Evolutionary conservation across 2,888 invertebrate species (phyloP), one percentile per base, ranked within the genome.

Genomic region (Scrobipalpa atriplicella): DNA sequence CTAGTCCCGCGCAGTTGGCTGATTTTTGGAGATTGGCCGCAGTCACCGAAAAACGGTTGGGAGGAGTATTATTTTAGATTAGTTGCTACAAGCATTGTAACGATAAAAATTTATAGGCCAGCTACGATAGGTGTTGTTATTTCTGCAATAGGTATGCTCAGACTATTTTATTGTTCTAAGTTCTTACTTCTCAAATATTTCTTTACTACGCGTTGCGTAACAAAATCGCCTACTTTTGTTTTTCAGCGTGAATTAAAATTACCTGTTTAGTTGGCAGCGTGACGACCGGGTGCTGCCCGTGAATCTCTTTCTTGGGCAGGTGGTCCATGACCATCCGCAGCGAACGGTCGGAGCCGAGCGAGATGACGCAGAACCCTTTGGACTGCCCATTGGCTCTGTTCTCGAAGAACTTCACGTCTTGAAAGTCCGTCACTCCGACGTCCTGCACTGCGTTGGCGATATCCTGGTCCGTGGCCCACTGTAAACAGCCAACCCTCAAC

Each of bases 391-490:
- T 99, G 43, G 98, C 97, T 79, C 99, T 95, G 93, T 99, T 99
- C 91, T 99, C 99, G 93, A 99, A 99, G 93, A 99, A 99, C 92
- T 99, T 99, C 47, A 99, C 98, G 86, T 99, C 99, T 79, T 98
- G 95, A 81, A 99, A 96, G 91, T 99, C 99, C 66, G 94, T 95
- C 7, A 99, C 97, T 62, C 99, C 99, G 76, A 98, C 94, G 74
- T 96, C 96, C 65, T 95, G 95, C 69, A 99, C 94, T n/a, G 96
- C 96, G 91, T 98, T 98, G 64, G 97, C 96, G 73, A 99, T 96
- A 83, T 99, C 99, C 92, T 98, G 97, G 93, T 98, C 99, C 71
- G 98, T 99, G 66, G 99, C 99, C 99, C 99, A 99, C 99, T 98
- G 90, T 70, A 95, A 94, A 86, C 63, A 68, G 64, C 36, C 19